Conservation (phyloP, 2,888 invertebrate genomes). For the Erebia palarica region DNA sequence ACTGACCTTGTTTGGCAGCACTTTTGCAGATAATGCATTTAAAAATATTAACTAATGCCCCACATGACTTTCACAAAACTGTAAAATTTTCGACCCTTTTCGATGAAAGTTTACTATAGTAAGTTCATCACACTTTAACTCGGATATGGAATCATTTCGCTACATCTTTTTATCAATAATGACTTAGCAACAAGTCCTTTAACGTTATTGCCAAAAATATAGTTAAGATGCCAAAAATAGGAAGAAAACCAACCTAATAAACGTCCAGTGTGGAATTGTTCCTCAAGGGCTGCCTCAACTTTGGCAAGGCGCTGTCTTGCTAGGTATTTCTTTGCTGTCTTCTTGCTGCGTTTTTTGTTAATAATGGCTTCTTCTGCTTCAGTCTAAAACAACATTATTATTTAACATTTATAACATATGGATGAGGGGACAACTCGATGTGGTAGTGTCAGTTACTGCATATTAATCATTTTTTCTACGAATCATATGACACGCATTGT, state of each 20-base stretch:
- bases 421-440: neutral
- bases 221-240: neutral
- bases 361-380: slow-evolving; percentile 97
- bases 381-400: slow-evolving; percentile 80
- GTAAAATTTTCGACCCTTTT: no score
- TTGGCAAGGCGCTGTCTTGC: slow-evolving; percentile 95
- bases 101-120: no score
- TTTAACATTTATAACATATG: slow-evolving; percentile 24
- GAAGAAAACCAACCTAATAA: slow-evolving; percentile 87
- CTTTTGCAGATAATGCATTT: no score
- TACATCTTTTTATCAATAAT: no score
- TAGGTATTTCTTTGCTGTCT: slow-evolving; percentile 95
- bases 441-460: slow-evolving; percentile 28
- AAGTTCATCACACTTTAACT: no score
- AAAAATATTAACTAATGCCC: no score
- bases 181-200: no score
- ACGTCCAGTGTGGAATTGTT: slow-evolving; percentile 98
- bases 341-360: slow-evolving; percentile 97
- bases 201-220: no score
- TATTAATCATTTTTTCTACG: slow-evolving; percentile 34
- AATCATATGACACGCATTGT: slow-evolving; percentile 84
- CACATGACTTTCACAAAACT: no score
- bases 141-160: no score
- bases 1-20: no score
- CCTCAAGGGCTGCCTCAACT: slow-evolving; percentile 96